phyloP scores from a whole-genome alignment of 2,888 invertebrate species.

The Pachliopta kotzebuea region DNA sequence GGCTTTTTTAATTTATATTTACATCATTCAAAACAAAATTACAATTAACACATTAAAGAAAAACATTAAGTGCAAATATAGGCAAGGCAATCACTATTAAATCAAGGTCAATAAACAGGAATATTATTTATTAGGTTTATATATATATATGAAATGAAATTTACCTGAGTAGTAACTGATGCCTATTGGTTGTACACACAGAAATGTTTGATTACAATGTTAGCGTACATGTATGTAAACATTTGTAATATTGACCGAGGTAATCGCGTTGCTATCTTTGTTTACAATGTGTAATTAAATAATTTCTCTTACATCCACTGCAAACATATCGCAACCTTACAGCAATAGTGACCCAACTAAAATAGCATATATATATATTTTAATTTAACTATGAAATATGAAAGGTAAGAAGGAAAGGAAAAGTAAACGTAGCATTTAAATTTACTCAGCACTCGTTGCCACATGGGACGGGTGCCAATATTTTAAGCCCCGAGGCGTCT shows the following conservation, averaged over 20 bases:
- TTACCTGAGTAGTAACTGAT: background rate
- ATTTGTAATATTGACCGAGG: slow-evolving; percentile 12
- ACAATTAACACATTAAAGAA: background rate
- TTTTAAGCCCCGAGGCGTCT: background rate
- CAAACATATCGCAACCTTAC: slow-evolving; percentile 1
- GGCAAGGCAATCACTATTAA: background rate
- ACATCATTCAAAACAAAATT: background rate
- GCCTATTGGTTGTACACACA: slow-evolving; percentile 7
- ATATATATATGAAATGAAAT: slow-evolving; percentile 1
- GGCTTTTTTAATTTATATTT: too few species aligned
- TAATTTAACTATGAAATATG: too few species aligned
- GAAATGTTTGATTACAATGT: slow-evolving; percentile 20
- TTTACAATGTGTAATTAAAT: background rate
- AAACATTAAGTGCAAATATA: background rate
- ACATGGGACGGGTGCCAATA: background rate
- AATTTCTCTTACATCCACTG: background rate
- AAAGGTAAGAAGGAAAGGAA: too few species aligned
- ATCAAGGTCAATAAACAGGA: background rate
- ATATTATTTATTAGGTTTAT: background rate
- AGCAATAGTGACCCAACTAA: background rate
- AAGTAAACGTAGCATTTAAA: background rate
- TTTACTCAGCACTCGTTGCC: background rate
- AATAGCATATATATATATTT: background rate
- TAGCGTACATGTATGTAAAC: slow-evolving; percentile 4
- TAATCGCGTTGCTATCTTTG: slow-evolving; percentile 1